Evolutionary conservation across 2,888 invertebrate species (phyloP).

Genomic region (Junonia oenone): DNA sequence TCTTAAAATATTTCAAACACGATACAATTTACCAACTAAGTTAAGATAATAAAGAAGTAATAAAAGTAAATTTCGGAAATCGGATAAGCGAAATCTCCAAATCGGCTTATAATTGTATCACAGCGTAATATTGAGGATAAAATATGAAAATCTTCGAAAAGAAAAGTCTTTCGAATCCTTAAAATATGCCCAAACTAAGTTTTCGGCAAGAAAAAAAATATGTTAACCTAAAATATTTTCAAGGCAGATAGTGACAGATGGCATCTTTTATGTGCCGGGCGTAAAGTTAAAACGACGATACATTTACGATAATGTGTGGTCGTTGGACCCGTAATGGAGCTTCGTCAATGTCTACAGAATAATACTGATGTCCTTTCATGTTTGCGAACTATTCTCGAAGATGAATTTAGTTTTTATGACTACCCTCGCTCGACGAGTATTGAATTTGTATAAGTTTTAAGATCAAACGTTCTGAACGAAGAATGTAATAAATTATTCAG

Average conservation of each 20-base stretch:
- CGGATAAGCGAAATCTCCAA: neutral
- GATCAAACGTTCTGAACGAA: neutral
- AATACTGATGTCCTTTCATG: constrained; percentile 41
- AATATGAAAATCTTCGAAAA: neutral
- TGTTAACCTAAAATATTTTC: constrained; percentile 21
- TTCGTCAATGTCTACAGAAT: constrained; percentile 39
- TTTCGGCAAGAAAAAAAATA: constrained; percentile 13
- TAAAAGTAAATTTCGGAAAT: neutral
- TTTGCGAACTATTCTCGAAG: constrained; percentile 28
- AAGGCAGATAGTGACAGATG: constrained; percentile 23
- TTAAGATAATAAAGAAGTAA: neutral
- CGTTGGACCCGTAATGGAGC: constrained; percentile 52
- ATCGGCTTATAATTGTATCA: neutral
- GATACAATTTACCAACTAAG: no score
- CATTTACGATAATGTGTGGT: constrained; percentile 60
- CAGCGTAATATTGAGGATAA: neutral
- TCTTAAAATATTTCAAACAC: neutral
- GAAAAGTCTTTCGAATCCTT: neutral
- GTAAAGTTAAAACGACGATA: constrained; percentile 61
- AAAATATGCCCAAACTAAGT: constrained; percentile 5
- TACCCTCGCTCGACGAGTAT: neutral
- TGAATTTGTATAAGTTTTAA: neutral
- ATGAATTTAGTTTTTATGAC: constrained; percentile 21
- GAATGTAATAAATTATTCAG: neutral
- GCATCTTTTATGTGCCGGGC: constrained; percentile 45